Base-by-base conservation (phyloP, 2,113 vertebrate species). In the Sapayoa aenigma region DNA sequence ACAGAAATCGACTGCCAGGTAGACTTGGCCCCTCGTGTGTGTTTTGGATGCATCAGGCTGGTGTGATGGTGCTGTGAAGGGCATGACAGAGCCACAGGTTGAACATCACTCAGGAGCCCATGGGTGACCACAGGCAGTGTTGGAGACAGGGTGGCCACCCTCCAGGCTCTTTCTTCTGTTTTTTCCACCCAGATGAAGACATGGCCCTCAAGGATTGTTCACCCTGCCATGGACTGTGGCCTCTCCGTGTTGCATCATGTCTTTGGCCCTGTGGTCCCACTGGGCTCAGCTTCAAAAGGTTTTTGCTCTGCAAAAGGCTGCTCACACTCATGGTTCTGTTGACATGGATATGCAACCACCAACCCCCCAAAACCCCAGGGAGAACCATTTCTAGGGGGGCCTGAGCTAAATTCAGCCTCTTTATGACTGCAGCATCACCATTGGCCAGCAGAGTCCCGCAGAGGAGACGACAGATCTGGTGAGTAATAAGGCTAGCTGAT, bases 401-500 rank as follows among this genome's bases (percentile, higher is more conserved):
- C 27, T 41, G 52, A 90, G 69, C 62, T 87, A 94, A 97, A 93
- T 22, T 22, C 39, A 47, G 60, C 37, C 35, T 80, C 55, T 39
- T 42, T 35, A 12, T 17, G 56, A 19, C 33, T 93, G 75, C 65
- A 92, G 49, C 23, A 49, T 77, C 11, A 6, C 8, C 3, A 11
- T 60, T 67, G 65, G 80, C 73, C 44, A 3, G 74, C 67, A 74
- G 82, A 82, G 47, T 80, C 53, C 75, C 46, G 59, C 11, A 24
- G 55, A 74, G n/a, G 30, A 91, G 72, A 84, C 1, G 3, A 62
- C 63, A 74, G 74, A 77, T 52, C 63, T 80, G 65, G 72, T 95
- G 79, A 97, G 76, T 93, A 95, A 95, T 81, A 58, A 59, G 68
- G 72, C 44, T 28, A 90, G 90, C 80, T 72, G 67, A 88, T 92